Evolutionary conservation across 2,113 vertebrate species (phyloP), one percentile per base, ranked within the genome.

Genomic region (Pagrus major): DNA sequence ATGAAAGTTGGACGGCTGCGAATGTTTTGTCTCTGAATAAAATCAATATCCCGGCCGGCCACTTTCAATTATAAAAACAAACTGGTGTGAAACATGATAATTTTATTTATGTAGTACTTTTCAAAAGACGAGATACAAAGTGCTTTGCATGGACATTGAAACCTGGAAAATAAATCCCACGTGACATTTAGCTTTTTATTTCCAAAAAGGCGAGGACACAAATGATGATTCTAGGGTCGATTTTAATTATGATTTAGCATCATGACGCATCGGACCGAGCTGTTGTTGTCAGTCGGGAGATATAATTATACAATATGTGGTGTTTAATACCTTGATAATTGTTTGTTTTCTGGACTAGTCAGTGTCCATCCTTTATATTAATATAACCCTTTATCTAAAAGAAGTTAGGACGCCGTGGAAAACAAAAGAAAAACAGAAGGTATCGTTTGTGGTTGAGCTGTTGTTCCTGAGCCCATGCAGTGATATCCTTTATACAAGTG

Each of bases 191-290:
- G 44, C 11, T 27, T 33, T 39, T 80, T 46, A 18, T 51, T 46
- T 31, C 21, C 67, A 20, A 41, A n/a, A 51, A 49, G 51, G 16
- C 6, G 31, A 25, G 35, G 29, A 25, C 39, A 47, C 31, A 61
- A 41, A 47, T 59, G 14, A 29, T 16, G 42, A 35, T 29, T 18
- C 42, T 1, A 42, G 15, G 47, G 21, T 21, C 1, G 56, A 59
- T 68, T 39, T n/a, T 46, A 81, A 55, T 35, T 54, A 54, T 3
- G 29, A 31, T 55, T 54, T 49, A 37, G 47, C 14, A 14, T 69
- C 49, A 42, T 33, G 51, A 56, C 6, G n/a, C 6, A 29, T 14
- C 29, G 3, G 60, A 27, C 8, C 3, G 5, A 25, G 42, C 25
- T 29, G 23, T 3, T 27, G 39, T 10, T 20, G 60, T 3, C 60